Percentiles rank a stretch among this genome's conserved stretches.
Evolutionary conservation across 2,888 invertebrate species (phyloP).

Genomic region (Teinopalpus imperialis): DNA sequence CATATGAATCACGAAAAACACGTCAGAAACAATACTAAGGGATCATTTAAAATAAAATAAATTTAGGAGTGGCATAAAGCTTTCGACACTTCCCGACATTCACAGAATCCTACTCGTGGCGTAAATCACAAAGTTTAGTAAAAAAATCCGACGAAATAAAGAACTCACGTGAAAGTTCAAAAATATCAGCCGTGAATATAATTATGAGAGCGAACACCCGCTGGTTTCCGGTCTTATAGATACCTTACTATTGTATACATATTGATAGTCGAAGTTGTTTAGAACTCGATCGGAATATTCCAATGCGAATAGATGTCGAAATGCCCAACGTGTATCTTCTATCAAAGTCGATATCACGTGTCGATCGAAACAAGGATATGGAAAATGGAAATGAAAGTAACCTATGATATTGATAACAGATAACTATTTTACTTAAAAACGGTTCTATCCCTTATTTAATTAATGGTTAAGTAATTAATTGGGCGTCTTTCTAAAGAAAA

Average conservation of each 20-base stretch:
- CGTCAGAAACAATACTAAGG: conserved; percentile 47
- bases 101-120: conserved; percentile 63
- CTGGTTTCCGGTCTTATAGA: conserved; percentile 67
- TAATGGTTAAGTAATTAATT: conserved; percentile 13
- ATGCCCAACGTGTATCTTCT: not conserved
- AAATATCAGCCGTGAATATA: conserved; percentile 79
- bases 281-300: conserved; percentile 31
- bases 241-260: conserved; percentile 51
- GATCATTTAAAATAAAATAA: conserved; percentile 72
- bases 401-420: too few species aligned
- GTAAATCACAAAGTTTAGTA: conserved; percentile 78
- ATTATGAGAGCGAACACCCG: conserved; percentile 76
- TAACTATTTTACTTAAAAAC: too few species aligned
- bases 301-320: conserved; percentile 1
- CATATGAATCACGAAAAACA: conserved; percentile 14
- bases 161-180: conserved; percentile 78
- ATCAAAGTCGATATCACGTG: conserved; percentile 2
- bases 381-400: conserved; percentile 6
- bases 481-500: conserved; percentile 12
- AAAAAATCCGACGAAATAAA: conserved; percentile 69
- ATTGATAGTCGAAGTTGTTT: conserved; percentile 20
- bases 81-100: conserved; percentile 70
- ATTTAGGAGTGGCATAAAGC: conserved; percentile 67
- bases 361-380: conserved; percentile 8
- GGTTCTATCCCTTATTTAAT: too few species aligned